Evolutionary conservation across 1,140 invertebrate species (phyloP), one percentile per base, ranked within the genome.

Genomic region (Holcopasites calliopsidis): DNA sequence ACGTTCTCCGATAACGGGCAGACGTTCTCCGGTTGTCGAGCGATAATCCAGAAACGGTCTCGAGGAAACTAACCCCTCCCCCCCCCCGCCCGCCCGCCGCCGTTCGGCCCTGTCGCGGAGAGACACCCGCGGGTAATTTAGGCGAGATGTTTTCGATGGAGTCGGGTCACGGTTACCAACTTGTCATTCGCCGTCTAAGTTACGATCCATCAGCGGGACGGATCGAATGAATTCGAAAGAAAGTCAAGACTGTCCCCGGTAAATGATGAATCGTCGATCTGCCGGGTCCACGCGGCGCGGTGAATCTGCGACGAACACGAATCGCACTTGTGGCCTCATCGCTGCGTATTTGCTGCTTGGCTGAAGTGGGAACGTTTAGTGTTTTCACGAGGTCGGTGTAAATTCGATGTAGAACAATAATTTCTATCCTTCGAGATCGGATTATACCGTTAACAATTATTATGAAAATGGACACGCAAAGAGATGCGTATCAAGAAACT

Each of bases 211-310:
- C 81, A 79, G 69, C 26, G 28, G 44, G 28, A 50, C 49, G 5
- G 66, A 73, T 77, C 66, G 76, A 77, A 77, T 68, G 61, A 83
- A 84, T 82, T 84, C 62, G 38, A 49, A 80, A 84, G 82, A 84
- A 84, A 84, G 65, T 80, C 64, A 65, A 52, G 47, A 10, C 82
- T 84, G 82, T 84, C 82, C n/a, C 18, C 23, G 50, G 21, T 64
- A 62, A 84, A 77, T 83, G 82, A 84, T 80, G 77, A 83, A 84
- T 84, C 65, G 70, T 55, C 44, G 52, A 7, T 3, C n/a, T n/a
- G 16, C 3, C n/a, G 4, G 26, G 57, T 31, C 0, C 38, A 50
- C 26, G 58, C 52, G 54, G 35, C 7, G 10, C 35, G 33, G 26
- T 70, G 7, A 57, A 44, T 62, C 65, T 16, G 8, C 35, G 31